A percentile compares a stretch with the other conserved stretches of the same genome.
Conservation (phyloP, 2,888 invertebrate species). For the Papilio elwesi region DNA sequence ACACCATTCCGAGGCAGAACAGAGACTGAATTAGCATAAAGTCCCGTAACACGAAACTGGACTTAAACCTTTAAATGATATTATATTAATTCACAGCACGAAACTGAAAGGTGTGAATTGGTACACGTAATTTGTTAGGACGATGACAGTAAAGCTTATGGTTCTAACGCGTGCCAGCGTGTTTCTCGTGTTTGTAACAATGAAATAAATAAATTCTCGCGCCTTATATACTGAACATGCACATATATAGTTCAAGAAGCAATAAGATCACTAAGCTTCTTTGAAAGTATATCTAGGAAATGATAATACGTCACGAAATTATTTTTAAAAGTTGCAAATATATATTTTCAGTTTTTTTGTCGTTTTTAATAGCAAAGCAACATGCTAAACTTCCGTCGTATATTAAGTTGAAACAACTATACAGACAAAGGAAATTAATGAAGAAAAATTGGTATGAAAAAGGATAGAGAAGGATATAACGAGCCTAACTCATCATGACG, state of each 20-base stretch:
- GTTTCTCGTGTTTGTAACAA: not conserved
- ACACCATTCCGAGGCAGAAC: constrained; percentile 33
- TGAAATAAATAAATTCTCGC: not conserved
- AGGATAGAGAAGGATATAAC: too few relatives aligned
- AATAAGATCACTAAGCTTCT: too few relatives aligned
- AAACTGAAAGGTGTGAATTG: constrained; percentile 39
- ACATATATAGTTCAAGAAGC: not conserved
- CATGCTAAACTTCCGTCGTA: too few relatives aligned
- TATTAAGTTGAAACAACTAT: too few relatives aligned
- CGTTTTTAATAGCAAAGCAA: too few relatives aligned
- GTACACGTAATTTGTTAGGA: constrained; percentile 31
- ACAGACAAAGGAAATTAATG: too few relatives aligned
- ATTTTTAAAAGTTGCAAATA: too few relatives aligned
- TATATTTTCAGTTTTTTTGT: too few relatives aligned
- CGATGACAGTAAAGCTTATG: constrained; percentile 20
- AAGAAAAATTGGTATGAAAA: too few relatives aligned
- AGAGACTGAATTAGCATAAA: constrained; percentile 38
- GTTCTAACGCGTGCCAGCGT: constrained; percentile 3
- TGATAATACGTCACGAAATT: too few relatives aligned
- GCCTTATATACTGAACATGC: not conserved
- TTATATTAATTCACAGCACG: constrained; percentile 40
- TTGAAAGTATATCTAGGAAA: too few relatives aligned
- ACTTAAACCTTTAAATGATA: constrained; percentile 31
- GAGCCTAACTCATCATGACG: too few relatives aligned
- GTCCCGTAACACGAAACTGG: constrained; percentile 35